Evolutionary conservation across 2,888 invertebrate species (phyloP), one percentile per base, ranked within the genome.

Genomic region (Octodonta nipae): DNA sequence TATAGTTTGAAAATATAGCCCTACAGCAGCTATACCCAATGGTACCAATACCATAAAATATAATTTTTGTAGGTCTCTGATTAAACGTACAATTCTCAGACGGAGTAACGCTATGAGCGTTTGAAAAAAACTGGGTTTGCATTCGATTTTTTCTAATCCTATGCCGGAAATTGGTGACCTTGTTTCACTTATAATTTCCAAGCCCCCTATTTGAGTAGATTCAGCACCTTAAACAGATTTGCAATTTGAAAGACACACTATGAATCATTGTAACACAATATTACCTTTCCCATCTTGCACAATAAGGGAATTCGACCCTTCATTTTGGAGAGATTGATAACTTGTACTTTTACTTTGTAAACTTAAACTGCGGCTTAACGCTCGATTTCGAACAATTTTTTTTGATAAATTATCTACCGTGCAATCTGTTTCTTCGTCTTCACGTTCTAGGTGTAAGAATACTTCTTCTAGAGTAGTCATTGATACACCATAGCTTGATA

Each of bases 391-490:
- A 28, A 80, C 79, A 58, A 81, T 68, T 57, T 79, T 80, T 47
- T 79, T 78, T 1, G 78, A 78, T 5, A 80, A 64, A 41, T 80
- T 78, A 43, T 80, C 79, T 43, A 78, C 76, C 6, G 66, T 65
- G 0, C 68, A 66, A 34, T 74, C 75, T 10, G 69, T 71, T 44
- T 78, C 80, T 45, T 79, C 78, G 15, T 76, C 77, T 15, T 75
- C 77, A 47, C 77, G 74, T 57, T 85, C 86, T 39, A 87, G 57
- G 49, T 84, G 84, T 2, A 87, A 60, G 55, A 87, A 87, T 7
- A 83, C 81, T 56, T 88, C 87, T 52, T 87, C 87, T 15, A 88
- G 56, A 0, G 86, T 85, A 5, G 86, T 86, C 86, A 87, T 86
- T 7, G 86, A 85, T 1, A 87, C 82, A 0, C 86, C 87, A 52